phyloP scores from a whole-genome alignment of 2,797 vertebrate genomes.

The Ptychobarbus kaznakovi region DNA sequence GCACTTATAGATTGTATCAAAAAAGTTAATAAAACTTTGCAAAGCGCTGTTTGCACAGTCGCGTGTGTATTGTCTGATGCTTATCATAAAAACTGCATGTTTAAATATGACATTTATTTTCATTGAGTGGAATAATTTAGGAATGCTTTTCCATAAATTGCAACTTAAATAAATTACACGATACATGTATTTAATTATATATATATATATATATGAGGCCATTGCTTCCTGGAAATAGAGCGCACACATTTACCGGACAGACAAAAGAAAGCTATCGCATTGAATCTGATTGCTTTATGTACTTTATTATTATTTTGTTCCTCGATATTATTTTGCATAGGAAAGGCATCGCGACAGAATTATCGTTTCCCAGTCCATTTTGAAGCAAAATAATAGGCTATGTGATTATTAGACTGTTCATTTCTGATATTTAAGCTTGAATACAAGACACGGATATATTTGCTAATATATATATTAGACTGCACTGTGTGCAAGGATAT shows the following conservation, averaged over 20 bases:
- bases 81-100: neutral
- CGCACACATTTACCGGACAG: neutral
- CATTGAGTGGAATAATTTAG: too few relatives aligned
- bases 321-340: neutral
- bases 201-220: too few relatives aligned
- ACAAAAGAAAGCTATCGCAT: neutral
- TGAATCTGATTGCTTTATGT: neutral
- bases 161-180: neutral
- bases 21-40: conserved; percentile 54
- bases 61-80: neutral
- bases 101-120: neutral
- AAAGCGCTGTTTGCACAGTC: conserved; percentile 8
- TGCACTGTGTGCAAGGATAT: neutral
- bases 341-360: neutral
- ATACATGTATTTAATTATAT: neutral
- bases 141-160: neutral
- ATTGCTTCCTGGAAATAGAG: neutral
- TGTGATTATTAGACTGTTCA: neutral
- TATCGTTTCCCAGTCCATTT: neutral
- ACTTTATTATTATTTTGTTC: neutral
- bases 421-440: neutral
- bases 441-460: neutral
- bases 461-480: neutral
- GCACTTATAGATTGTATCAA: conserved; percentile 62
- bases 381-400: neutral